phyloP scores from a whole-genome alignment of 1,140 invertebrate species.

The Tetraneura akinire region DNA sequence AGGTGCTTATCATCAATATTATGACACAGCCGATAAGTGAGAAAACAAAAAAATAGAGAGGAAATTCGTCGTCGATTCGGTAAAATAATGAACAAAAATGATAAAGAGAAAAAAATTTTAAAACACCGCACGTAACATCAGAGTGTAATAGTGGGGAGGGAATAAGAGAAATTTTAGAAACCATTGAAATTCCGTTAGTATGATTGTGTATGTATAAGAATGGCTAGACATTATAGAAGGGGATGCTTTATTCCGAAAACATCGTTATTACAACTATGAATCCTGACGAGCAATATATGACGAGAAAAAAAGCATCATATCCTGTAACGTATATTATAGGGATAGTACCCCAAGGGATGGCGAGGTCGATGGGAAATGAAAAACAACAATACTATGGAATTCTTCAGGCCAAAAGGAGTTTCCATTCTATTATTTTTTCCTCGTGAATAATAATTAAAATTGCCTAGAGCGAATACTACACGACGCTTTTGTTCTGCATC shows the following conservation, averaged over 20 bases:
- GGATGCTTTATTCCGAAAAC: constrained; percentile 42
- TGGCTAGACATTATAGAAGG: neutral
- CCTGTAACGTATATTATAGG: constrained; percentile 7
- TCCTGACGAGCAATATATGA: constrained; percentile 11
- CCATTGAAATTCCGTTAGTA: constrained; percentile 29
- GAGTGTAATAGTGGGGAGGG: neutral
- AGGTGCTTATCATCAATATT: constrained; percentile 51
- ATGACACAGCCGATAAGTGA: constrained; percentile 30
- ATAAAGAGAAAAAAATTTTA: constrained; percentile 14
- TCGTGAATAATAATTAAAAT: constrained; percentile 46
- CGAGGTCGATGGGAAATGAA: constrained; percentile 14
- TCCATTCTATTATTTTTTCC: constrained; percentile 10
- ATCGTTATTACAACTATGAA: neutral
- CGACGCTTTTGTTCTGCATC: constrained; percentile 16
- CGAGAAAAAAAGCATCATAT: constrained; percentile 1
- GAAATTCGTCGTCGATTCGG: neutral
- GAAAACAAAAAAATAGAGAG: constrained; percentile 20
- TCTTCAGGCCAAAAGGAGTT: neutral
- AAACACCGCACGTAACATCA: neutral
- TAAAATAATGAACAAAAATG: constrained; percentile 21
- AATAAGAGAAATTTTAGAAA: neutral
- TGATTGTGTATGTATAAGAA: constrained; percentile 8
- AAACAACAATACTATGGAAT: constrained; percentile 30
- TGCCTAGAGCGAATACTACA: neutral
- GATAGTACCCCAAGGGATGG: neutral